phyloP scores from a whole-genome alignment of 2,888 invertebrate species.

The Iphiclides podalirius region DNA sequence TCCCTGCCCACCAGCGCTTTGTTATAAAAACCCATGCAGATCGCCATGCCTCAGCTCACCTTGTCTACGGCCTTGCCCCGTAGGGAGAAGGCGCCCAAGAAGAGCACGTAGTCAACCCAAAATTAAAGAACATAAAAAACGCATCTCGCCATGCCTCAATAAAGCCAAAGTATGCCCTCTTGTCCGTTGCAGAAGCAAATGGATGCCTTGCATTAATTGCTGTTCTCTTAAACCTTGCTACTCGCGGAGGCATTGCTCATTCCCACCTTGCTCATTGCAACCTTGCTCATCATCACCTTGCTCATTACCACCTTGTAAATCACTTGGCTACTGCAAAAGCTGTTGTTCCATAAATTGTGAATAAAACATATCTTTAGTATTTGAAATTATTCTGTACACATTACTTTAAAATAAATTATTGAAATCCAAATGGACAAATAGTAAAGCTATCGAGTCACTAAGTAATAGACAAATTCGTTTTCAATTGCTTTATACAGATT shows the following conservation, averaged over 20 bases:
- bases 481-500: too few relatives aligned
- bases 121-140: slow-evolving; percentile 49
- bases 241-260: slow-evolving; percentile 1
- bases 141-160: slow-evolving; percentile 61
- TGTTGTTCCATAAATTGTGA: slow-evolving; percentile 2
- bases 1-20: slow-evolving; percentile 30
- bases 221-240: slow-evolving; percentile 15
- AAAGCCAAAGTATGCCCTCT: slow-evolving; percentile 51
- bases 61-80: slow-evolving; percentile 55
- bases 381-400: too few relatives aligned
- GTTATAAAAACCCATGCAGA: slow-evolving; percentile 33
- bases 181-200: slow-evolving; percentile 35
- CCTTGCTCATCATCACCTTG: slow-evolving; percentile 8
- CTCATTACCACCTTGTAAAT: slow-evolving; percentile 4
- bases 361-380: background rate
- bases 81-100: slow-evolving; percentile 48
- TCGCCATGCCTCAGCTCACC: slow-evolving; percentile 51
- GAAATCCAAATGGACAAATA: too few relatives aligned
- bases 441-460: too few relatives aligned
- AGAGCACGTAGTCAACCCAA: slow-evolving; percentile 51
- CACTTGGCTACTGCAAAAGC: slow-evolving; percentile 7
- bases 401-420: too few relatives aligned
- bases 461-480: too few relatives aligned
- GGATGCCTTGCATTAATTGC: slow-evolving; percentile 13
- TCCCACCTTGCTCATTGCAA: slow-evolving; percentile 1